A percentile compares a stretch with the other conserved stretches of the same genome.
phyloP scores from a whole-genome alignment of 2,113 vertebrate species.

The Podarcis muralis region DNA sequence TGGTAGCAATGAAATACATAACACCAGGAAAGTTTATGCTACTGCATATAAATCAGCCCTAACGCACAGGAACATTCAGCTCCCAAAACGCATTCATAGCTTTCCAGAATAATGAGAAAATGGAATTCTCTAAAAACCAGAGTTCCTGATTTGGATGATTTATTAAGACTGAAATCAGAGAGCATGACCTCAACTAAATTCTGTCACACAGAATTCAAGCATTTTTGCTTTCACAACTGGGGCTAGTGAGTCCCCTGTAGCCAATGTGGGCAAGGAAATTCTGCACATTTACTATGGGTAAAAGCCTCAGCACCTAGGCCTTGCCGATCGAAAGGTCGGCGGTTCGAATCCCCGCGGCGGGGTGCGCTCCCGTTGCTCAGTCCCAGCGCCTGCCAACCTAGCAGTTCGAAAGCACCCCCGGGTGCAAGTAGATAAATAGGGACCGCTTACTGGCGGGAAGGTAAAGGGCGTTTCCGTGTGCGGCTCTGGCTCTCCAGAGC shows the following conservation, averaged over 20 bases:
- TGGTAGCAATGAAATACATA: constrained; percentile 7
- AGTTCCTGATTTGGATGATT: constrained; percentile 14
- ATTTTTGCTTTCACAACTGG: constrained; percentile 18
- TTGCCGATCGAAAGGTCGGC: no score
- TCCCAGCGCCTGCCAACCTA: no score
- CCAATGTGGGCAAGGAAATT: not conserved
- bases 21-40: not conserved
- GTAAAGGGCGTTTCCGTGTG: no score
- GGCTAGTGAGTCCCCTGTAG: not conserved
- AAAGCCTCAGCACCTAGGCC: no score
- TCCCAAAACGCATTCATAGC: not conserved
- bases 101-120: constrained; percentile 22
- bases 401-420: no score
- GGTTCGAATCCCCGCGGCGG: no score
- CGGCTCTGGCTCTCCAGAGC: no score
- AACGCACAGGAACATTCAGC: constrained; percentile 11
- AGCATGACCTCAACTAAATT: constrained; percentile 5
- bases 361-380: no score
- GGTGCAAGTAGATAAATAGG: no score
- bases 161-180: constrained; percentile 30
- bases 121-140: constrained; percentile 24
- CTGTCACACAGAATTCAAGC: not conserved
- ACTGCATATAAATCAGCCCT: constrained; percentile 17
- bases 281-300: not conserved
- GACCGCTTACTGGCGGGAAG: no score